Base-by-base conservation (phyloP, 2,888 invertebrate genomes). In the Nomada fucata region DNA sequence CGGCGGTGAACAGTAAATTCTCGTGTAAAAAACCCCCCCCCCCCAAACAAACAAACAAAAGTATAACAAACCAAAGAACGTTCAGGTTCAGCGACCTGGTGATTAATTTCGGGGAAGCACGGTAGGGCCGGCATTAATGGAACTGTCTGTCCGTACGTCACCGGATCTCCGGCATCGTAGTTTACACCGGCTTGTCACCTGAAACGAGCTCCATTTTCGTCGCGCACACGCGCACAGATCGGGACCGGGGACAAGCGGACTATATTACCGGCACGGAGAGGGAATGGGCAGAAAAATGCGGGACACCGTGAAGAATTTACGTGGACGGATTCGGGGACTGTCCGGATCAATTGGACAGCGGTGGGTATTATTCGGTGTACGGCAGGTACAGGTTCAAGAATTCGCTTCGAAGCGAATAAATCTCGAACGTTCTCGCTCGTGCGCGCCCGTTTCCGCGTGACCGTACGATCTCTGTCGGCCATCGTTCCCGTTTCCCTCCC, bases 321-420 rank as follows among this genome's bases (percentile, higher is more conserved):
- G 74, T 70, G 73, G 77, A 70, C 83, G 82, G 57, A 78, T 79
- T 67, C 84, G 70, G 53, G 76, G 69, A 82, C 83, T 77, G 76
- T 72, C 82, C 85, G 67, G 82, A 85, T 84, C 85, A 84, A 84
- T 84, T 79, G 84, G 68, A 77, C 78, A 77, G 71, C 64, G 73
- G 53, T 52, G 70, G 73, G 76, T 74, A 81, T 83, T 85, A 84
- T 80, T 80, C 77, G 84, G 65, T 75, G 75, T 77, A 83, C 77
- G 79, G 15, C 53, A 53, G 53, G 69, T 47, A 5, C 44, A 60
- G 44, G 77, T 73, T 57, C 80, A 70, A 76, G 68, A 84, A 81
- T 81, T 84, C 78, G 75, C 75, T 67, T 70, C 71, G 81, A 81
- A 78, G 79, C 81, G 78, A 84, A 85, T 85, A 85, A 85, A 85